Base-by-base conservation (phyloP, 2,888 invertebrate species). In the Escarpia spicata region DNA sequence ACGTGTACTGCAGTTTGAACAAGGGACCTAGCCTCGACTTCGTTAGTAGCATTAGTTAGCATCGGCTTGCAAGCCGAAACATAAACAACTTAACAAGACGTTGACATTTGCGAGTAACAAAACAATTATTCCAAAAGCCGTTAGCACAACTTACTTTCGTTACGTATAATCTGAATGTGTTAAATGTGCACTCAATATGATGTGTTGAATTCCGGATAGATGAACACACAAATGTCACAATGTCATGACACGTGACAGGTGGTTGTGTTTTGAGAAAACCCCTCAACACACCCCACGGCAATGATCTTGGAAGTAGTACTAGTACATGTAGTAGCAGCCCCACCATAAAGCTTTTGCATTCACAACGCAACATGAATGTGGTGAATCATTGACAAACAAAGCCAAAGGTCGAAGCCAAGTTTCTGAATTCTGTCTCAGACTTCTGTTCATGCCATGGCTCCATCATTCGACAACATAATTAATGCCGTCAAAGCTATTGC, bases 181-280 rank as follows among this genome's bases (percentile, higher is more conserved):
- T 37, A 37, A 37, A 37, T 37, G 37, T 37, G 37, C 37, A 37
- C 37, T 37, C 37, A 37, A 37, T 37, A 37, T 37, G 37, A 37
- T 37, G 37, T 37, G 37, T 52, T 52, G 12, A 52, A 52, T 52
- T 52, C 15, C 52, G 9, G 52, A 52, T 52, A 12, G 15, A 15
- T 12, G 52, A 52, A 15, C 52, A 15, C 15, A 52, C 52, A 37
- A 37, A 37, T n/a, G n/a, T n/a, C n/a, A n/a, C 37, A 37, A 37
- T 37, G 37, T 37, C 37, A 37, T 37, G 37, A 37, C 37, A 37
- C 37, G 37, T 37, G 37, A 37, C 37, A 37, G 37, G 26, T 75
- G 75, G 75, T 75, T 75, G 75, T 75, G 26, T 75, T 75, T 75
- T 75, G 75, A 75, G 75, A 75, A 75, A 26, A 75, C n/a, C 75